Conservation (phyloP, 2,888 invertebrate genomes). For the Cosmopolites sordidus region DNA sequence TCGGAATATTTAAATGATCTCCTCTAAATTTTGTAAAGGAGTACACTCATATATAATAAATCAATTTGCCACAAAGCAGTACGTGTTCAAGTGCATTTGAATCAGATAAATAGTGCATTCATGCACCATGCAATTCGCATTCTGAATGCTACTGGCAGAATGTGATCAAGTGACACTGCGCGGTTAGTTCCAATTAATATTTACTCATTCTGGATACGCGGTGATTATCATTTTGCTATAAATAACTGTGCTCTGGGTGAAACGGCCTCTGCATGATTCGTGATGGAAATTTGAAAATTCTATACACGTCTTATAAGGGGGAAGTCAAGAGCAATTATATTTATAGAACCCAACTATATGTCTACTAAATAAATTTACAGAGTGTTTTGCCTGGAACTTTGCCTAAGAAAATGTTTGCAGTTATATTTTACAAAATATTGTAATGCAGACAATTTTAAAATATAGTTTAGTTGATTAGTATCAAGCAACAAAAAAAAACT, state of each 20-base stretch:
- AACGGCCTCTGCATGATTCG: background rate
- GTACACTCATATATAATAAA: conserved; percentile 1
- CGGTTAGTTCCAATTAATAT: conserved; percentile 16
- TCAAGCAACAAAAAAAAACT: no score
- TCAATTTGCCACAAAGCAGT: background rate
- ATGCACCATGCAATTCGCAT: conserved; percentile 17
- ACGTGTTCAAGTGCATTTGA: conserved; percentile 16
- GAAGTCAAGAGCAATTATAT: background rate
- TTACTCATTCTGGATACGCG: conserved; percentile 11
- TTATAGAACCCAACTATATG: no score
- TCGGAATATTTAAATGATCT: background rate
- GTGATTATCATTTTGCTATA: conserved; percentile 18
- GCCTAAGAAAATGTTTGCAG: no score
- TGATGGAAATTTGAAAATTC: background rate
- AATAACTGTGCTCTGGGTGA: conserved; percentile 8
- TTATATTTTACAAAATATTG: no score
- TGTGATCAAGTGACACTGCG: conserved; percentile 13
- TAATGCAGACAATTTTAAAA: no score
- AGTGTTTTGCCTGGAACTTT: no score
- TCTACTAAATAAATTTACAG: no score
- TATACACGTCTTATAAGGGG: background rate
- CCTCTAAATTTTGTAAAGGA: background rate
- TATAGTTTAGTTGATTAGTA: no score
- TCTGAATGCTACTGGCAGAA: conserved; percentile 7
- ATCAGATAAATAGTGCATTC: conserved; percentile 27